These are phyloP conservation scores for Promerops cafer DNA, from an alignment of 2,113 vertebrate species.

Conservation along the genomic window DNA sequence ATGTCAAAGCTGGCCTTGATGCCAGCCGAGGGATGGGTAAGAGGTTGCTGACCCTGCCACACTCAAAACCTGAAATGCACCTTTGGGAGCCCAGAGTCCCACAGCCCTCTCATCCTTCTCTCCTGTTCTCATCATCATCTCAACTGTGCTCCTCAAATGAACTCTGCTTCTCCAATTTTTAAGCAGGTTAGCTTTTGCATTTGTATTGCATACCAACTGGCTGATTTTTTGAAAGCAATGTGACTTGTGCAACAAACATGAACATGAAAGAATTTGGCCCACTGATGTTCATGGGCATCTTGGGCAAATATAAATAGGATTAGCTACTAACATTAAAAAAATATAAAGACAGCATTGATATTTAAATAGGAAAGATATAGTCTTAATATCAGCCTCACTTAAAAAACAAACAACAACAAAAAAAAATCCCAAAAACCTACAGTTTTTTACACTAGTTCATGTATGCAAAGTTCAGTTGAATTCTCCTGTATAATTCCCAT, in stretches of 20 bases:
- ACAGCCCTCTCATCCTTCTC: background rate
- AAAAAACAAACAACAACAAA: background rate
- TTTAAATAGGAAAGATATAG: background rate
- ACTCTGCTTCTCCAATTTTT: background rate
- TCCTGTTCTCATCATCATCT: background rate
- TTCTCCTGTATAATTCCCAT: background rate
- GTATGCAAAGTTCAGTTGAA: background rate
- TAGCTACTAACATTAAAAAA: background rate
- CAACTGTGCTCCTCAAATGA: background rate
- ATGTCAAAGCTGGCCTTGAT: background rate
- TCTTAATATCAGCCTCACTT: background rate
- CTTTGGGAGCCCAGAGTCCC: background rate
- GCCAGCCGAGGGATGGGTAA: fast-evolving
- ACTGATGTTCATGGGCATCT: fast-evolving
- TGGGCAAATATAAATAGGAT: background rate
- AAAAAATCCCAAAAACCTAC: background rate
- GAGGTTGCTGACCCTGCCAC: background rate
- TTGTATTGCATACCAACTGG: background rate
- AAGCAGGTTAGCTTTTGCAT: background rate
- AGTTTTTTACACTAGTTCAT: background rate
- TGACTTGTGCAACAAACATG: background rate
- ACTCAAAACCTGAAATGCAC: background rate
- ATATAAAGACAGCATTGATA: background rate
- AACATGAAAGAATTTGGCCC: background rate
- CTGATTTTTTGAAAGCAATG: background rate